Evolutionary conservation across 2,113 vertebrate species (phyloP), one percentile per base, ranked within the genome.

Genomic region (Cryptotis parvus): DNA sequence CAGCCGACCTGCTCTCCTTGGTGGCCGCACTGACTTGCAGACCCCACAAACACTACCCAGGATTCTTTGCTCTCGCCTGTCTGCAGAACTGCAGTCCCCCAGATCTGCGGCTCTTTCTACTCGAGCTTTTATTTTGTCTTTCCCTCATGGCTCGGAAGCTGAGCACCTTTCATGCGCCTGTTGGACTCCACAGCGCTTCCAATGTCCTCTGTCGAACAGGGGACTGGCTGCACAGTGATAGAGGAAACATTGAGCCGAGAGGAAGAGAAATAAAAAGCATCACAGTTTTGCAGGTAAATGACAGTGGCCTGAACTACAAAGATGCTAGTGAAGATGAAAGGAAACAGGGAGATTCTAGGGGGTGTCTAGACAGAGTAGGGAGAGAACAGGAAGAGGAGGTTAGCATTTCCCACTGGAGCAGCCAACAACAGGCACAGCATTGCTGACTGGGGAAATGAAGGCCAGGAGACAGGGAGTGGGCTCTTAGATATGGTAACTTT

Each of bases 271-370:
- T 61, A 61, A 75, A 82, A 37, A 7, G 18, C 29, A 29, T 9
- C 39, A 4, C 7, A 7, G 12, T 22, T 3, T 45, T 49, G 43
- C n/a, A 22, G 22, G 63, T 9, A 33, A 20, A 52, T 0, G 11
- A 39, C 24, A n/a, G 29, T 11, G 39, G 2, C 4, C 39, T 31
- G 22, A 15, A 61, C 27, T 11, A 18, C 3, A 29, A 1, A 31
- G 18, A 0, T 2, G 9, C 43, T 27, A 6, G 2, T 7, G 31
- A 20, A 18, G 12, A 9, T 1, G 14, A 6, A 37, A 39, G 63
- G 63, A 68, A 41, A 61, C 9, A n/a, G n/a, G 22, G 31, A 31
- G 1, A 3, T 24, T n/a, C 5, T 0, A 37, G 33, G 11, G 1
- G 10, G 20, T 45, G 22, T 11, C 12, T 14, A 10, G 45, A 10